phyloP scores from a whole-genome alignment of 2,113 vertebrate species.

The Tricholaema leucomelas region DNA sequence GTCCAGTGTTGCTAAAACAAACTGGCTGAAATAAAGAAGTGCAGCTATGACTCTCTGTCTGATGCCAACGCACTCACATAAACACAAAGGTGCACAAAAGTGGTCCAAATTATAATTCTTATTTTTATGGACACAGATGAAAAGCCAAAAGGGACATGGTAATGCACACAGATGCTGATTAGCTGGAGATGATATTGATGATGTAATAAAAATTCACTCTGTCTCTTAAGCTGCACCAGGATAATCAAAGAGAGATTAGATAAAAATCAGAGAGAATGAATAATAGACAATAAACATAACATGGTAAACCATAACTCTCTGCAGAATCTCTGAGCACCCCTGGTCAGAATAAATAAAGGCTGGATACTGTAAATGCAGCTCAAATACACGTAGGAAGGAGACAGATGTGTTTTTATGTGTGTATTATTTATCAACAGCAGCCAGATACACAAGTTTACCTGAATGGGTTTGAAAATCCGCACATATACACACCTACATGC shows the following conservation, averaged over 20 bases:
- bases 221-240: conserved; percentile 77
- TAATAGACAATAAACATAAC: conserved; percentile 69
- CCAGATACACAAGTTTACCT: neutral
- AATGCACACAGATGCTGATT: conserved; percentile 76
- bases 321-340: neutral
- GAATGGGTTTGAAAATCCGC: rapidly evolving
- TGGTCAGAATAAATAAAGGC: neutral
- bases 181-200: conserved; percentile 83
- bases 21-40: conserved; percentile 36
- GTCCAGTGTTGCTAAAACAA: conserved; percentile 41
- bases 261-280: conserved; percentile 79
- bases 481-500: neutral
- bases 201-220: conserved; percentile 86
- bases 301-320: conserved; percentile 7
- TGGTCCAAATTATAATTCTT: neutral
- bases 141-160: conserved; percentile 66
- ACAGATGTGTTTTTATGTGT: neutral
- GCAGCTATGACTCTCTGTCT: conserved; percentile 6
- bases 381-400: neutral
- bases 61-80: neutral
- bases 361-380: neutral
- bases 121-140: conserved; percentile 70
- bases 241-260: conserved; percentile 80
- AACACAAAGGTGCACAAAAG: neutral
- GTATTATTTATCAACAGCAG: neutral